Evolutionary conservation across 2,888 invertebrate species (phyloP).

Genomic region (Onthophagus sagittarius): DNA sequence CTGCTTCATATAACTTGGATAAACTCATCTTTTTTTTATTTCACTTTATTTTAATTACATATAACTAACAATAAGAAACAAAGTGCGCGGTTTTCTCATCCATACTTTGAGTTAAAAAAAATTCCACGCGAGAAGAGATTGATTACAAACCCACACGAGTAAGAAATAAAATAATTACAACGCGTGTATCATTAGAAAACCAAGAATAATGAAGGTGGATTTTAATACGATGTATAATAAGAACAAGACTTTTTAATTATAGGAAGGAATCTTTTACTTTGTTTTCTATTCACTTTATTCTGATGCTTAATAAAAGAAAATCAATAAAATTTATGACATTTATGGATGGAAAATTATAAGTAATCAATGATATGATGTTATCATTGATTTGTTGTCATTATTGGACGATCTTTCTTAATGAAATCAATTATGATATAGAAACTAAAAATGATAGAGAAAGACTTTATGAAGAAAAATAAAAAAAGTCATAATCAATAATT

Average conservation of each 20-base stretch:
- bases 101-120: constrained; percentile 43
- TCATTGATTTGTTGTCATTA: no score
- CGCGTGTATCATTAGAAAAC: neutral
- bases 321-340: no score
- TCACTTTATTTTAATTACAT: constrained; percentile 61
- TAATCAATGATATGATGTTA: no score
- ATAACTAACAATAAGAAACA: constrained; percentile 32
- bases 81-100: constrained; percentile 54
- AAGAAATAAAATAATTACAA: neutral
- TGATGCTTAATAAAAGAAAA: no score
- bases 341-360: no score
- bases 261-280: neutral
- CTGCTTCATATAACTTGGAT: constrained; percentile 45
- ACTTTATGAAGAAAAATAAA: no score
- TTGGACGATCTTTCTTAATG: no score
- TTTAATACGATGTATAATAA: neutral
- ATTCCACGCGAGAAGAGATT: constrained; percentile 47
- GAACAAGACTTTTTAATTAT: constrained; percentile 40
- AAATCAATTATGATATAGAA: no score
- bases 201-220: neutral
- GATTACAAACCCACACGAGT: neutral
- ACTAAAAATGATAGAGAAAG: no score
- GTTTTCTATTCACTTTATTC: no score
- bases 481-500: no score
- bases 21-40: no score